These are phyloP conservation scores for Rhabditoides inermis DNA, from an alignment of 2,888 invertebrate genomes.

Conservation along the genomic window DNA sequence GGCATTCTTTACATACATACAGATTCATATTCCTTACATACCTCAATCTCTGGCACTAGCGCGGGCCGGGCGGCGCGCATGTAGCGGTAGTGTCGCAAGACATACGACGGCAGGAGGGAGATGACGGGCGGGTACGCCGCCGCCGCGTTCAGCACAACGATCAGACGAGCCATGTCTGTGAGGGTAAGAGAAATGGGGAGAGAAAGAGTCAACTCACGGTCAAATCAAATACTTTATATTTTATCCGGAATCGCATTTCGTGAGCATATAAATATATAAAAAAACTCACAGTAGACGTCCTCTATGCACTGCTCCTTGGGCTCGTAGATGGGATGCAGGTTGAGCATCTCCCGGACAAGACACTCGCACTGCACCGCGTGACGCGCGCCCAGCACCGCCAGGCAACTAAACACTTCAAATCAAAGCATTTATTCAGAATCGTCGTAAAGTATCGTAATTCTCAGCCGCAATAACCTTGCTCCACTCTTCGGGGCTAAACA, in stretches of 20 bases:
- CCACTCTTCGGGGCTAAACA: no score
- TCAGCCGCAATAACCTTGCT: no score
- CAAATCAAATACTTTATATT: no score
- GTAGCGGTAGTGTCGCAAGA: conserved; percentile 74
- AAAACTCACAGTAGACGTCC: conserved; percentile 58
- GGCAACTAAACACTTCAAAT: conserved; percentile 53
- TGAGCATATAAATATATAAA: no score
- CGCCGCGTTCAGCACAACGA: conserved; percentile 88
- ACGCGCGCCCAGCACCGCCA: conserved; percentile 76
- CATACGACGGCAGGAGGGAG: conserved; percentile 83
- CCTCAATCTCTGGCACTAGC: conserved; percentile 25
- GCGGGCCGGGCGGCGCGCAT: conserved; percentile 27
- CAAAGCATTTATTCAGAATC: no score
- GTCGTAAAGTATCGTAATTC: no score
- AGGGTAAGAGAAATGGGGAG: no score
- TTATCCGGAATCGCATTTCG: no score
- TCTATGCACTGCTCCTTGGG: conserved; percentile 90
- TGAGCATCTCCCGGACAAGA: conserved; percentile 76
- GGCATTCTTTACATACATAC: neutral
- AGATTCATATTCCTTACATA: conserved; percentile 1
- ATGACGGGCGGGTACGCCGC: conserved; percentile 79
- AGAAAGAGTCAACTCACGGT: no score
- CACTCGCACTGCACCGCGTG: conserved; percentile 83
- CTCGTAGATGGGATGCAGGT: conserved; percentile 90
- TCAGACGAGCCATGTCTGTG: conserved; percentile 71